Base-by-base conservation (phyloP, 2,888 invertebrate genomes). In the Ormyrus pomaceus region DNA sequence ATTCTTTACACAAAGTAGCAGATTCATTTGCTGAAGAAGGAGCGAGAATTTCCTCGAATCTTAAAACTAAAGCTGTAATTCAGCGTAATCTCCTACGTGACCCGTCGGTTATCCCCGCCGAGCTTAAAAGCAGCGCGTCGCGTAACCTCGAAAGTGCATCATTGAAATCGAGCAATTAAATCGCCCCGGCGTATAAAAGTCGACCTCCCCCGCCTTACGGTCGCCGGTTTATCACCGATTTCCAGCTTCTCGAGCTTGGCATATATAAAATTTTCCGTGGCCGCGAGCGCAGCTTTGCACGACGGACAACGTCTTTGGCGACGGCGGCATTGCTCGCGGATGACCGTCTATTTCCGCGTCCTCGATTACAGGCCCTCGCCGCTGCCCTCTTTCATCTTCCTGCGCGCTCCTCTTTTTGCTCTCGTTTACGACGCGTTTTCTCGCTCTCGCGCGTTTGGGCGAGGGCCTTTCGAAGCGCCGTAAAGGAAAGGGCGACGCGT, bases 161-260 rank as follows among this genome's bases (percentile, higher is more conserved):
- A 55, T 48, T 19, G 9, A 11, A 55, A 73, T 65, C 19, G 73
- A 64, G 19, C 64, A 73, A 73, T 73, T 46, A 73, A 66, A 58
- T 65, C 59, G n/a, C 9, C n/a, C 51, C 2, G 45, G 11, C 10
- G 53, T 8, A 51, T 75, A 58, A 66, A 66, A 66, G 51, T 75
- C 45, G n/a, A 73, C 55, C 46, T 6, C 10, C 3, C 53, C 56
- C 53, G 10, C 34, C 48, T n/a, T 11, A 13, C 50, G 34, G 11
- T 7, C 11, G 13, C 3, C 72, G 34, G 64, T 73, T 64, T 73
- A 73, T 64, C 72, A 73, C 62, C 53, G 72, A 73, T 64, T 73
- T 73, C 53, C 4, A 45, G 64, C 48, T n/a, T 5, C 19, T 53
- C 9, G 6, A 19, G 34, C 10, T 61, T 51, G 7, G 19, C 61